A percentile compares a stretch with the other conserved stretches of the same genome.
Evolutionary conservation across 2,797 vertebrate genomes (phyloP).

Genomic region (Erethizon dorsatum): DNA sequence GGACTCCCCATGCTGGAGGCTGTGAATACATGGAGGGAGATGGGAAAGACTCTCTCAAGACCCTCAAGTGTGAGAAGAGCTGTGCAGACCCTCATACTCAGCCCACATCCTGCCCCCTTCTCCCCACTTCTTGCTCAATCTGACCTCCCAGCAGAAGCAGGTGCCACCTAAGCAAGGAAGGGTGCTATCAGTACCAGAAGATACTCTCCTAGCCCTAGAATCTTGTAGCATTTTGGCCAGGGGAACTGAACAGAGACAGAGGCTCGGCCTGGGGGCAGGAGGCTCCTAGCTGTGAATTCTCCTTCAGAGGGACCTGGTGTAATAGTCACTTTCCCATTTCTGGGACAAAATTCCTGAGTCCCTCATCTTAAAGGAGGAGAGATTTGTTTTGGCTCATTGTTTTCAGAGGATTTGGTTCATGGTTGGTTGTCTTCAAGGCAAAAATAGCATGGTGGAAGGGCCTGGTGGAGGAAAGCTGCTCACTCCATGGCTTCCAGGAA

Average conservation of each 20-base stretch:
- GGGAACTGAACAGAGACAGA: not conserved
- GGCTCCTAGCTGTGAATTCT: not conserved
- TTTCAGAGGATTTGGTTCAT: not conserved
- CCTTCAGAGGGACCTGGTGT: not conserved
- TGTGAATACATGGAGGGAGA: too few species aligned
- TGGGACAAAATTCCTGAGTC: not conserved
- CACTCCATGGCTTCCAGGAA: not conserved
- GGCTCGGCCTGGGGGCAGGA: not conserved
- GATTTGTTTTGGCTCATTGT: not conserved
- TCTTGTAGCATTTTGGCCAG: not conserved
- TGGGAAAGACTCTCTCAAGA: not conserved
- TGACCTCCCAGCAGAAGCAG: not conserved
- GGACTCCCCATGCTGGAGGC: not conserved
- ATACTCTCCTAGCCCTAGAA: not conserved
- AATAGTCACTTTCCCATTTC: not conserved
- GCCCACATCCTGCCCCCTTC: fast-evolving
- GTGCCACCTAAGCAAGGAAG: not conserved
- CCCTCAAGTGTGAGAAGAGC: not conserved
- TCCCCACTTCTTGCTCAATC: not conserved
- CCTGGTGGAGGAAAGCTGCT: not conserved
- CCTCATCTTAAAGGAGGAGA: not conserved
- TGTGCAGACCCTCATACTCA: too few species aligned
- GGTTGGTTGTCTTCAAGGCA: not conserved
- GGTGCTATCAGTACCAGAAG: not conserved
- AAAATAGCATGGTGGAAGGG: not conserved